Base-by-base conservation (phyloP, 2,797 vertebrate genomes). In the Neosalanx taihuensis region DNA sequence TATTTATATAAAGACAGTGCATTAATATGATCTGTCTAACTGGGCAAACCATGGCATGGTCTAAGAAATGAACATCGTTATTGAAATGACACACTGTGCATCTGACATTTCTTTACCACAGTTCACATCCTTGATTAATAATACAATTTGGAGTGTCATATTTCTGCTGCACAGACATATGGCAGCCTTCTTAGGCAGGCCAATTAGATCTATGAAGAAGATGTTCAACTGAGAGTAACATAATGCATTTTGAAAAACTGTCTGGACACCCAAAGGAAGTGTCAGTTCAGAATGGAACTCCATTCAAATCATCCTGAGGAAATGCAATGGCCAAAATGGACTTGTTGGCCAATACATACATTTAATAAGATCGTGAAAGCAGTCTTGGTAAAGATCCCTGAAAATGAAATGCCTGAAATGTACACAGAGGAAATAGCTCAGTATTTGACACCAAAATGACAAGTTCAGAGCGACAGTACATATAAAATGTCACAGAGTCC, bases 201-300 rank as follows among this genome's bases (percentile, higher is more conserved):
- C 84, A 89, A 90, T 89, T 86, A 87, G 83, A 78, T 81, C 6
- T 20, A 80, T 81, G 83, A 87, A 81, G 73, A 85, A 89, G 83
- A 83, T 76, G 77, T 72, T 77, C 30, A 64, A 79, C 76, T 84
- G 78, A 83, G 72, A 82, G 78, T 86, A 85, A 85, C 86, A 81
- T 73, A 82, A 85, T 87, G 83, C 84, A 84, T 84, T 79, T 78
- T 75, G 72, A 75, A 79, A 41, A 83, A 81, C 76, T 76, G 79
- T 81, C 73, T 63, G 85, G 79, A 77, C 68, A 76, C 72, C 66
- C 75, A 77, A 84, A 82, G 85, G 83, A 81, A 86, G 76, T 83
- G 83, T 88, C 86, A 77, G 73, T 78, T 82, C 79, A 76, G 77
- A 86, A 78, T 81, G 82, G 78, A 77, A 79, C 83, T 84, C 79